Evolutionary conservation across 2,113 vertebrate species (phyloP).

Genomic region (Rhea pennata): DNA sequence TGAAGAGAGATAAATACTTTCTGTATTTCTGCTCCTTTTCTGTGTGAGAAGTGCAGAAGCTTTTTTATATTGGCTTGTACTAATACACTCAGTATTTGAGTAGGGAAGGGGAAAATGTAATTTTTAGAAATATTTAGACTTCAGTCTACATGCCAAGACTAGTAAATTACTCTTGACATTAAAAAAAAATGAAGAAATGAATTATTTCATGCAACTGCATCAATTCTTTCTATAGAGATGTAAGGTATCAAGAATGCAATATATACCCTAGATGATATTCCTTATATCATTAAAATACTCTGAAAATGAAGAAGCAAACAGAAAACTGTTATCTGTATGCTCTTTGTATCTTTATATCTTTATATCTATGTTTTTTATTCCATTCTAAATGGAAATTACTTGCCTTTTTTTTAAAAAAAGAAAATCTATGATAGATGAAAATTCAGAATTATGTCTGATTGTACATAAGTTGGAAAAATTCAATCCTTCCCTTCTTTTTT

Average conservation of each 20-base stretch:
- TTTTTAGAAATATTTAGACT: not conserved
- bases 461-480: not conserved
- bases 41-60: not conserved
- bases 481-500: not conserved
- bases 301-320: not conserved
- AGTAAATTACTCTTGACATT: not conserved
- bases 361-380: not conserved
- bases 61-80: not conserved
- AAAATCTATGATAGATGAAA: not conserved
- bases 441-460: not conserved
- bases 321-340: not conserved
- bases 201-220: not conserved
- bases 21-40: not conserved
- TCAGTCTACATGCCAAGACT: not conserved
- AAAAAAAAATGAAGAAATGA: not conserved
- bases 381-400: not conserved
- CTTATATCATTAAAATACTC: not conserved
- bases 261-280: not conserved
- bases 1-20: not conserved
- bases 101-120: not conserved
- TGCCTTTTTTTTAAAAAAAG: not conserved
- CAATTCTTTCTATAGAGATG: not conserved
- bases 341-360: not conserved
- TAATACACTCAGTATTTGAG: not conserved
- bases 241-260: not conserved